Base-by-base conservation (phyloP, 2,797 vertebrate genomes). In the Myotis daubentonii region DNA sequence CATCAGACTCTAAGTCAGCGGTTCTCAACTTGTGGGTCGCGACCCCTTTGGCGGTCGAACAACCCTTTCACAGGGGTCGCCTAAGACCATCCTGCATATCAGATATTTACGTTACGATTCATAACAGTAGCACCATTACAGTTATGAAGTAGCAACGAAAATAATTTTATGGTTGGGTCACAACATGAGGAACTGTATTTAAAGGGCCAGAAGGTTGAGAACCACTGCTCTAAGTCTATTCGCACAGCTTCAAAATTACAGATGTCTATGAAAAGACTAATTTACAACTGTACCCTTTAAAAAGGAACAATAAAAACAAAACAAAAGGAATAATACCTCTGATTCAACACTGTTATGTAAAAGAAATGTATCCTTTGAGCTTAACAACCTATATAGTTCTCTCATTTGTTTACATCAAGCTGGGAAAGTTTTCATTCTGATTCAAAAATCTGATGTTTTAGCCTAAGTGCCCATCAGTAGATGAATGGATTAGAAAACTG, bases 281-380 rank as follows among this genome's bases (percentile, higher is more conserved):
- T 95, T 71, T 75, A 95, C 71, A 96, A 94, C 81, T 94, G 94
- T 83, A 20, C 13, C 79, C 62, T 85, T 96, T 96, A 94, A 93
- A 97, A 95, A 95, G 78, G 83, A 97, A 97, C 94, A 62, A 96
- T 66, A 66, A 66, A 66, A 66, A 66, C 53, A 55, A 55, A 55
- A 55, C 28, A 93, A 97, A 95, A 94, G 78, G 85, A 97, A 97
- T 93, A 36, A 94, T 94, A 94, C 93, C 96, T 98, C 91, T 94
- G 94, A 98, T 97, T 97, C 95, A 92, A 66, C 89, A 86, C 71
- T 89, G 36, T 86, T 90, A 84, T 66, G 65, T 76, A 87, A 93
- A 96, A 97, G 68, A 93, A 96, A 92, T 70, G 22, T 82, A 90
- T 87, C 82, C 78, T 88, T 95, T 75, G 20, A 95, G 38, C 17